Evolutionary conservation across 2,888 invertebrate species (phyloP), one percentile per base, ranked within the genome.

Genomic region (Iphiclides podalirius): DNA sequence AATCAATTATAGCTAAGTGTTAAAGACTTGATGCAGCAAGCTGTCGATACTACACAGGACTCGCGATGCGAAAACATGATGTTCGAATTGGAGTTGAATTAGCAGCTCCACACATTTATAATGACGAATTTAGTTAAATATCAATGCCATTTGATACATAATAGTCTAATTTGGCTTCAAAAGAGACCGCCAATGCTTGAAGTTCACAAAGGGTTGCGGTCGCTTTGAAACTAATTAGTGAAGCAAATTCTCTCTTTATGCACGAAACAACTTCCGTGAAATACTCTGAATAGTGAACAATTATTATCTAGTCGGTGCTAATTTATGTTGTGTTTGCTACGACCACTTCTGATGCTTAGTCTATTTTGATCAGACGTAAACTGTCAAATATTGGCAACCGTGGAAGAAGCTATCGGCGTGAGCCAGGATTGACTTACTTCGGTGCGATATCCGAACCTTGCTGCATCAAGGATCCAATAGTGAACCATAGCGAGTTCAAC

Each of bases 401-500:
- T 20, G 2, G n/a, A 4, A 33, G 34, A 42, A 47, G 38, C 41
- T 40, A 35, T 69, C 66, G 63, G 53, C 55, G 67, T 31, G 59
- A 59, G 57, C 55, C 53, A 59, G 61, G 64, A 64, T 68, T 69
- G 72, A 93, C 94, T 94, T 93, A 95, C 95, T 94, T 95, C 85
- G 96, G 96, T 72, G 95, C 95, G 90, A 96, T 94, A 91, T 96
- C 95, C 85, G 94, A 95, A 89, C 96, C 96, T 91, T 96, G 96
- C 91, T 96, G 96, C 94, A 96, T 95, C 90, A 96, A 92, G 74
- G 95, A 95, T 76, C 95, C 95, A 80, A 96, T 95, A 87, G 96
- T 96, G 91, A 97, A 97, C 97, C 97, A 97, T 82, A 97, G 93
- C 81, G 95, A 95, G 92, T 96, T 96, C 87, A 95, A 92, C 78